These are phyloP conservation scores for Phragmatobia fuliginosa DNA, from an alignment of 2,888 invertebrate species.

Conservation along the genomic window DNA sequence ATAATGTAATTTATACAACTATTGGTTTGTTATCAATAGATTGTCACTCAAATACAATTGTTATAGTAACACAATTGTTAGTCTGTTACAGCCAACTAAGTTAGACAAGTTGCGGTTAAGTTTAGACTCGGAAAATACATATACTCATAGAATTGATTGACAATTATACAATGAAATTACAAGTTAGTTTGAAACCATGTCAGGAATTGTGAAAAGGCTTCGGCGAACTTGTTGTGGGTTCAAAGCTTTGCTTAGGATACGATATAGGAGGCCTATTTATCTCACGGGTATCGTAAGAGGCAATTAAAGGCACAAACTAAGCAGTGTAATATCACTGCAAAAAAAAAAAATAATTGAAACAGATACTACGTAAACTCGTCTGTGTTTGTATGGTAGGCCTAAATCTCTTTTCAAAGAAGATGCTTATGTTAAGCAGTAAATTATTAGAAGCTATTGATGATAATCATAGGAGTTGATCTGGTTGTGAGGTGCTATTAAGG, in stretches of 20 bases:
- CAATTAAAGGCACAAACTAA: too few species aligned
- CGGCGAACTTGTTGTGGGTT: not conserved
- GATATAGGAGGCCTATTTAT: too few species aligned
- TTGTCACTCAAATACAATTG: conserved; percentile 1
- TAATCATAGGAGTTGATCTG: too few species aligned
- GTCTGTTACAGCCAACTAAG: not conserved
- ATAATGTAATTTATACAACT: conserved; percentile 11
- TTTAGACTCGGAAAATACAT: not conserved
- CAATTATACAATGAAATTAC: not conserved
- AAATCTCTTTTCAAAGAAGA: too few species aligned
- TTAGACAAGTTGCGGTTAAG: conserved; percentile 2
- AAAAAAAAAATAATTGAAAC: too few species aligned
- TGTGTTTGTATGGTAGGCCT: too few species aligned
- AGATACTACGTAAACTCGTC: too few species aligned
- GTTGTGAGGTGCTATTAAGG: too few species aligned
- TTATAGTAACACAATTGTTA: conserved; percentile 2
- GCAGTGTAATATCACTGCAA: too few species aligned
- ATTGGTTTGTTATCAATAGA: conserved; percentile 8
- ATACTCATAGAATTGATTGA: not conserved
- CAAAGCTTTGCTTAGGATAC: not conserved
- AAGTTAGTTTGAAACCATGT: not conserved
- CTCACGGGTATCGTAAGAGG: too few species aligned
- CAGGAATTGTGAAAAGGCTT: not conserved
- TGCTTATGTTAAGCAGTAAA: too few species aligned
- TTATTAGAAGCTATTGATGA: too few species aligned